Evolutionary conservation across 2,113 vertebrate genomes (phyloP), one percentile per base, ranked within the genome.

Genomic region (Macquaria australasica): DNA sequence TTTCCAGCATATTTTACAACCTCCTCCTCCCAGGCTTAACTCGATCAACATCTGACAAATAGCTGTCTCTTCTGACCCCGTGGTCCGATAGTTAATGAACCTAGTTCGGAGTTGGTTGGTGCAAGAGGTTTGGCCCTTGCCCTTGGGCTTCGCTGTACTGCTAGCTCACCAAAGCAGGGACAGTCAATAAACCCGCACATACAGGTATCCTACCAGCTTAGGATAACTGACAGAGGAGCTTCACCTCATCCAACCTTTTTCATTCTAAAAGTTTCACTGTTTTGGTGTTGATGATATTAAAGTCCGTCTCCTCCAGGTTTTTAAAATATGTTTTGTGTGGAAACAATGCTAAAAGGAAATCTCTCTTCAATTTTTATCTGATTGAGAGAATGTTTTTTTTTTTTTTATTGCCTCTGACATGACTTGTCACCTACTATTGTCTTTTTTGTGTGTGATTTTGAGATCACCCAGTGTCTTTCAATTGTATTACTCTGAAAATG

Each of bases 41-140:
- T 82, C 51, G 11, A 82, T 88, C 62, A 66, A 68, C 81, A 76
- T 81, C 39, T 81, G 66, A 83, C 53, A 78, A 77, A 84, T 59
- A 28, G 51, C 56, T 31, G 53, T 73, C 55, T 83, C 14, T 67
- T 39, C 84, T 81, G 72, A 86, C 77, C 66, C 71, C 7, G 21
- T 68, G 53, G n/a, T 73, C 77, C 4, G 16, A 28, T 60, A 78
- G 60, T 77, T 88, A 89, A 88, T 88, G 87, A 87, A 86, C 81
- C 77, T 50, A 68, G 66, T 88, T 83, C 79, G 63, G 79, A 91
- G 78, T 85, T 73, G 68, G 62, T 73, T 51, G 50, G 50, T 60
- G 62, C 70, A 86, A 87, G 77, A 85, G 81, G 73, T 87, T 73
- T 73, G 59, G 70, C 74, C 53, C 59, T 71, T 43, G 70, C 87